These are phyloP conservation scores for Leptinotarsa undecemlineata DNA, from an alignment of 1,140 invertebrate genomes.

Conservation along the genomic window DNA sequence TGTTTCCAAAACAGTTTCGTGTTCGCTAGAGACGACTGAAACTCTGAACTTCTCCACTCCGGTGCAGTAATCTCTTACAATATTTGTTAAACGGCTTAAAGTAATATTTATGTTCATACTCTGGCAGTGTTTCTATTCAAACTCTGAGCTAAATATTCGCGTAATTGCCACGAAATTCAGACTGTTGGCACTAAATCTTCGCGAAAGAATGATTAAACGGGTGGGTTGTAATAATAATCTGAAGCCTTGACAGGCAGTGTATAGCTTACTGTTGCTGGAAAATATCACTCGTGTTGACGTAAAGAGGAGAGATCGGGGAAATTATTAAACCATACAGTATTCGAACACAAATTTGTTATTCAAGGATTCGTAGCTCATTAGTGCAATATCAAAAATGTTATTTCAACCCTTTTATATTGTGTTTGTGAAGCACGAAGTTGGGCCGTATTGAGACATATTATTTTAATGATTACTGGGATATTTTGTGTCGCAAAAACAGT, in stretches of 20 bases:
- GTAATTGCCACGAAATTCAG: background rate
- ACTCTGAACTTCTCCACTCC: conserved; percentile 14
- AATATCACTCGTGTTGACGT: too few species aligned
- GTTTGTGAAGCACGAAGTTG: too few species aligned
- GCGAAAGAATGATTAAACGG: background rate
- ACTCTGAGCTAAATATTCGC: background rate
- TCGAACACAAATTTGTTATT: too few species aligned
- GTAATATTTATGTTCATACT: conserved; percentile 22
- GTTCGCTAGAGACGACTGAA: background rate
- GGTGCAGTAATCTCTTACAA: conserved; percentile 20
- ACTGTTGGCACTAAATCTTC: conserved; percentile 3
- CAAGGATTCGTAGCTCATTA: too few species aligned
- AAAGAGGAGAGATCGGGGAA: too few species aligned
- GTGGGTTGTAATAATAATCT: background rate
- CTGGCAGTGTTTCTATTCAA: conserved; percentile 16
- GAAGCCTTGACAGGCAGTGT: background rate
- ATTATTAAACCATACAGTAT: too few species aligned
- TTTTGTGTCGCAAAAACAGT: too few species aligned
- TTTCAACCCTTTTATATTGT: too few species aligned
- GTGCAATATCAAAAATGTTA: too few species aligned
- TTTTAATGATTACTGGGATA: too few species aligned
- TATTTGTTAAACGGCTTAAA: conserved; percentile 24
- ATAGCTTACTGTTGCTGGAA: too few species aligned
- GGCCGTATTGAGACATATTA: too few species aligned
- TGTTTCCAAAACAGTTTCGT: conserved; percentile 16